These are phyloP conservation scores for Drosophila miranda DNA, from an alignment of 1,140 invertebrate species.

Conservation along the genomic window DNA sequence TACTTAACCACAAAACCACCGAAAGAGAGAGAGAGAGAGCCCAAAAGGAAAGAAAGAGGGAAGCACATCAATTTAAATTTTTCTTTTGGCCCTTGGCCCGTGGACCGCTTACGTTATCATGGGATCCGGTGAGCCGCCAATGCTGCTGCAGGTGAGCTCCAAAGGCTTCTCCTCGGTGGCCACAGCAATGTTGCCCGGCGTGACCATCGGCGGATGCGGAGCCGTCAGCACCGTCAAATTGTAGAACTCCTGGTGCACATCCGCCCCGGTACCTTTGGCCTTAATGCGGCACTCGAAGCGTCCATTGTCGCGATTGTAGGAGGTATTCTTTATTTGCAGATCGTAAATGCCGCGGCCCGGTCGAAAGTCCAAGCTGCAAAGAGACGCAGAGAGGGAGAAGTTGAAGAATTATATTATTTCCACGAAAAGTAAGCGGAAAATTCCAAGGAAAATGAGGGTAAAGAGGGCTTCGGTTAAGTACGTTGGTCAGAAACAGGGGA, in stretches of 20 bases:
- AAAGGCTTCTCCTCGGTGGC: slow-evolving; percentile 91
- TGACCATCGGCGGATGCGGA: slow-evolving; percentile 91
- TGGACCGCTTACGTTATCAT: slow-evolving; percentile 86
- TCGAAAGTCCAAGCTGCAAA: slow-evolving; percentile 88
- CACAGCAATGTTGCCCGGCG: slow-evolving; percentile 86
- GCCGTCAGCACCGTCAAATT: slow-evolving; percentile 92
- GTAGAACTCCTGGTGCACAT: slow-evolving; percentile 92
- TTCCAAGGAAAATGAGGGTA: background rate
- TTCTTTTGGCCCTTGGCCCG: slow-evolving; percentile 30
- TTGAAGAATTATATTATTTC: too few species aligned
- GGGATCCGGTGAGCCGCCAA: slow-evolving; percentile 94
- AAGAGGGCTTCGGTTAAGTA: slow-evolving; percentile 21
- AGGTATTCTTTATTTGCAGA: slow-evolving; percentile 92
- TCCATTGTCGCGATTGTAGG: slow-evolving; percentile 95
- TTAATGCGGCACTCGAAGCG: slow-evolving; percentile 95
- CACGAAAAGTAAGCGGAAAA: background rate
- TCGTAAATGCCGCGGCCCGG: slow-evolving; percentile 93
- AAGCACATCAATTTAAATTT: slow-evolving; percentile 39
- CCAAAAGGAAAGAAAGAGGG: slow-evolving; percentile 13
- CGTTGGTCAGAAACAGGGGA: slow-evolving; percentile 1
- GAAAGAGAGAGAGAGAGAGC: slow-evolving; percentile 13
- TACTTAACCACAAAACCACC: slow-evolving; percentile 52
- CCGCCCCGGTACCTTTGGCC: slow-evolving; percentile 91
- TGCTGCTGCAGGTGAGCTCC: slow-evolving; percentile 91
- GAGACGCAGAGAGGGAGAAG: slow-evolving; percentile 21